Evolutionary conservation across 2,797 vertebrate species (phyloP).

Genomic region (Diceros bicornis): DNA sequence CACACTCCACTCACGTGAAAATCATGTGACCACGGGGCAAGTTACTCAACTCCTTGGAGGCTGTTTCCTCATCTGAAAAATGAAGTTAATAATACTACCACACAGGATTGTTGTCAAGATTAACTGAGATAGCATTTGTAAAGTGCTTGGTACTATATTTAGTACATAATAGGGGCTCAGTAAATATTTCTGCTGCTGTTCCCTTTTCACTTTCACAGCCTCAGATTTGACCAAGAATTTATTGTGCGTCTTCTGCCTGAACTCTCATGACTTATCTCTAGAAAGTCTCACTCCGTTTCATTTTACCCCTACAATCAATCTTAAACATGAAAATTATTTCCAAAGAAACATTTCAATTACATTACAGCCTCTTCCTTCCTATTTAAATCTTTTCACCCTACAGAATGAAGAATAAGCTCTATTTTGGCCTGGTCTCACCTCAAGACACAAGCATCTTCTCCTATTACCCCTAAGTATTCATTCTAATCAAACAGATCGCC

Average conservation of each 20-base stretch:
- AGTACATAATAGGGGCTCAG: neutral
- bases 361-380: neutral
- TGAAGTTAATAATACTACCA: neutral
- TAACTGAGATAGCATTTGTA: neutral
- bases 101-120: slow-evolving; percentile 18
- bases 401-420: neutral
- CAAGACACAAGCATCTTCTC: neutral
- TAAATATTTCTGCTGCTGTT: slow-evolving; percentile 4
- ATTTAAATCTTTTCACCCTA: neutral
- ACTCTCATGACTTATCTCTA: neutral
- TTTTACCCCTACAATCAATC: neutral
- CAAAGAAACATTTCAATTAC: neutral
- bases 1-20: neutral
- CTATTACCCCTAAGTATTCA: neutral
- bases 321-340: slow-evolving; percentile 34
- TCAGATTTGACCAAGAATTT: neutral
- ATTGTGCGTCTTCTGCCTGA: neutral
- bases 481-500: slow-evolving; percentile 13
- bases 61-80: slow-evolving; percentile 57
- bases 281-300: neutral
- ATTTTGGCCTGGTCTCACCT: neutral
- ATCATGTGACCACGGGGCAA: neutral
- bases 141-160: neutral
- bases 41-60: slow-evolving; percentile 18
- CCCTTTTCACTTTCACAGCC: neutral